Base-by-base conservation (phyloP, 1,140 invertebrate species). In the Drosophila sp. region DNA sequence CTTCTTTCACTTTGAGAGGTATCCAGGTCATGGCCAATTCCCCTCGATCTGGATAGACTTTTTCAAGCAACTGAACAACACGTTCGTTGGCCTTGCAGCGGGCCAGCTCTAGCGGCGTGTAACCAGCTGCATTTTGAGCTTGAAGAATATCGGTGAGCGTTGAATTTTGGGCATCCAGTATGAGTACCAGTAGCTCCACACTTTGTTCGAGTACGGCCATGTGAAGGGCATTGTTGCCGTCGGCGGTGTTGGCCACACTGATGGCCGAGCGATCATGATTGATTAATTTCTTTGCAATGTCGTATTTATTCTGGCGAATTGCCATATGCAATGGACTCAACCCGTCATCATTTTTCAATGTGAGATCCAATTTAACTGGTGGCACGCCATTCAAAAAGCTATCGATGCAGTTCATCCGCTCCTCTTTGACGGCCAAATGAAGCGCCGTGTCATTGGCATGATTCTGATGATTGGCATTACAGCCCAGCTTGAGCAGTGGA, bases 221-320 rank as follows among this genome's bases (percentile, higher is more conserved):
- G 70, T 95, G 93, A 3, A 95, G 85, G 0, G 92, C 93, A 56
- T 94, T 94, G 50, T 93, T 93, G n/a, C 94, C 94, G 64, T 93
- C 93, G 17, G 92, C 93, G 3, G 84, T 66, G 57, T 94, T 93
- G 0, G 82, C 79, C 17, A 91, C 80, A 76, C 94, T 94, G 1
- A 94, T 92, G 47, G 94, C 85, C 23, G 90, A 93, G 27, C 73
- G 60, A 27, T 93, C 93, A 23, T 92, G 83, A 70, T 91, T 77
- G 11, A 94, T 83, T 1, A 95, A 81, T 29, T 93, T 81, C 41
- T 92, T 82, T 8, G 94, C 85, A 40, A 93, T 92, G 8, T 92
- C 69, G 40, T 92, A 79, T 6, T 93, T 93, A 1, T 93, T 93
- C 66, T 91, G 91, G 67, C 93, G 86, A 3, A 92, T 84, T 23